Evolutionary conservation across 1,140 invertebrate species (phyloP).

Genomic region (Coelopa frigida): DNA sequence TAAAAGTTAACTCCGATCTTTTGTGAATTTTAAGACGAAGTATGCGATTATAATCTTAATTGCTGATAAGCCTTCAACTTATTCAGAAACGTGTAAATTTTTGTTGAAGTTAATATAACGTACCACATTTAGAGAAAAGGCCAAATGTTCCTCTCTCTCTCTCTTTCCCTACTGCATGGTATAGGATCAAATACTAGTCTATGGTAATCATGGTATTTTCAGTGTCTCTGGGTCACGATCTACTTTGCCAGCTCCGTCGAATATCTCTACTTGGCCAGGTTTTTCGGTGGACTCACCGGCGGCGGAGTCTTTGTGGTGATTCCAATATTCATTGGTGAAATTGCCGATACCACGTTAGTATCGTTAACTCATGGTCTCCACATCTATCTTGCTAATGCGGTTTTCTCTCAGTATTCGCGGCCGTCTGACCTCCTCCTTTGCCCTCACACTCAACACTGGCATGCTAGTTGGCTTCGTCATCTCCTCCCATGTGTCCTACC

Average conservation of each 20-base stretch:
- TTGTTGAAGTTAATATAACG: no score
- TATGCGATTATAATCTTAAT: no score
- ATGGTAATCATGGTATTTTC: not conserved
- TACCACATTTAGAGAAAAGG: no score
- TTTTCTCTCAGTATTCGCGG: conserved; percentile 30
- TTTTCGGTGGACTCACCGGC: conserved; percentile 40
- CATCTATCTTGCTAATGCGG: not conserved
- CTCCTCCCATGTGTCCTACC: conserved; percentile 28
- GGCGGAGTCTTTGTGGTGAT: conserved; percentile 33
- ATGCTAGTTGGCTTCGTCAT: conserved; percentile 31
- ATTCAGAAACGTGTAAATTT: not conserved
- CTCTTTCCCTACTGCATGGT: not conserved
- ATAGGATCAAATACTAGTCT: not conserved
- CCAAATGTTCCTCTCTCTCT: no score
- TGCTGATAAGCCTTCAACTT: no score
- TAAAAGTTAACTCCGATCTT: no score
- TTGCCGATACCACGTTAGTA: conserved; percentile 34
- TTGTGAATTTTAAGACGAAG: no score
- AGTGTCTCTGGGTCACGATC: conserved; percentile 34
- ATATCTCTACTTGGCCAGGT: conserved; percentile 40
- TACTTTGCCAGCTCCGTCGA: conserved; percentile 33
- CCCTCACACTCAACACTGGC: conserved; percentile 26
- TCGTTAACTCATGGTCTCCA: not conserved
- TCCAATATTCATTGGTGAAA: conserved; percentile 40
- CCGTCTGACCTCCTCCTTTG: conserved; percentile 30